Conservation (phyloP, 2,797 vertebrate species). For the Moxostoma hubbsi region DNA sequence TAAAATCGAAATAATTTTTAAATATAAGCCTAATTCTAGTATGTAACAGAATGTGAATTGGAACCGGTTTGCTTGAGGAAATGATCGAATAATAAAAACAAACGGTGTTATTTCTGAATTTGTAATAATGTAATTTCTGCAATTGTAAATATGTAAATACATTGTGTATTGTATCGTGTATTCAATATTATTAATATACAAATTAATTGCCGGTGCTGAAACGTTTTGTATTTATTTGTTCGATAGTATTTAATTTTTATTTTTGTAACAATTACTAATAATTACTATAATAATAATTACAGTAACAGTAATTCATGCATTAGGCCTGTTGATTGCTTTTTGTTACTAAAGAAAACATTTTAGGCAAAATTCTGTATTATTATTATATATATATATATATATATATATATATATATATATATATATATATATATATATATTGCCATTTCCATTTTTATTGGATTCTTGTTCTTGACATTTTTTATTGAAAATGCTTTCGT, state of each 20-base stretch:
- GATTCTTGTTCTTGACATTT: no score
- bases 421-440: no score
- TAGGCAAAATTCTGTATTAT: no score
- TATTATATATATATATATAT: no score
- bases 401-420: no score
- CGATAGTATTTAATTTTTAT: neutral
- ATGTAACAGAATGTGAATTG: no score
- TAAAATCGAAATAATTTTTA: no score
- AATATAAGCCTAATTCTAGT: no score
- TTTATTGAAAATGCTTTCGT: no score
- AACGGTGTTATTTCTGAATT: no score
- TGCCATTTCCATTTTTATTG: neutral
- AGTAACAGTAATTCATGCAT: neutral
- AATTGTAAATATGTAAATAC: neutral
- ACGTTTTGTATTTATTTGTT: conserved; percentile 5
- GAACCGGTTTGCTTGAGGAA: neutral
- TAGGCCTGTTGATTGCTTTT: neutral
- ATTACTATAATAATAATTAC: neutral
- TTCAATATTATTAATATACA: neutral
- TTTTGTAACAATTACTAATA: neutral
- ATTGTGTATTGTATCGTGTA: neutral
- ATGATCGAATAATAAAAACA: neutral
- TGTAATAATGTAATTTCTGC: neutral
- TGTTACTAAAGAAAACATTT: no score
- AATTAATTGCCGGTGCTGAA: neutral